Percentiles rank a stretch among this genome's conserved stretches.
These are phyloP conservation scores for Hiodon tergisus DNA, from an alignment of 2,113 vertebrate genomes.

Conservation along the genomic window DNA sequence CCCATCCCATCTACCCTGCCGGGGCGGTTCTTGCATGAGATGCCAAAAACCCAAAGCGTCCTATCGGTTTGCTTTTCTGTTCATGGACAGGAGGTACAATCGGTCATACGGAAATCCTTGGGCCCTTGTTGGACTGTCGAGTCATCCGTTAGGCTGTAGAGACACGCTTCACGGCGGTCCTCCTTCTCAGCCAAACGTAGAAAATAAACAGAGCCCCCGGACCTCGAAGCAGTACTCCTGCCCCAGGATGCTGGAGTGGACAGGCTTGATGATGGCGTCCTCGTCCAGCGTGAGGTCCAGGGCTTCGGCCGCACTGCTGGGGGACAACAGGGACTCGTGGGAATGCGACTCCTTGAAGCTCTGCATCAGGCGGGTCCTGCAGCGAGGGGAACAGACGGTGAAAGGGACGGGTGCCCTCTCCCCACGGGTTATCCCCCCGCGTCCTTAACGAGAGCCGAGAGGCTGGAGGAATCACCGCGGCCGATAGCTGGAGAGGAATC, in stretches of 20 bases:
- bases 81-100: too few relatives aligned
- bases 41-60: too few relatives aligned
- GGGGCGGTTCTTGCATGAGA: too few relatives aligned
- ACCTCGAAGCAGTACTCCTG: conserved; percentile 98
- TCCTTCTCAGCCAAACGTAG: background rate
- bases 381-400: conserved; percentile 2
- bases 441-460: background rate
- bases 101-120: too few relatives aligned
- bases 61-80: too few relatives aligned
- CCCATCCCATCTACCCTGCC: too few relatives aligned
- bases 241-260: conserved; percentile 92
- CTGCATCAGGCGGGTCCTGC: conserved; percentile 88
- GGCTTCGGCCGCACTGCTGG: conserved; percentile 87
- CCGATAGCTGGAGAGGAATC: too few relatives aligned
- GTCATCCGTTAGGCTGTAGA: too few relatives aligned
- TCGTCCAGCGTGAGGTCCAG: conserved; percentile 91
- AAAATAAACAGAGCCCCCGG: background rate
- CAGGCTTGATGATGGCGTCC: conserved; percentile 87
- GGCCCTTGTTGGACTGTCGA: too few relatives aligned
- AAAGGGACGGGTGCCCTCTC: background rate
- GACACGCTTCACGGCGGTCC: background rate
- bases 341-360: conserved; percentile 95
- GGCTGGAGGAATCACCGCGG: too few relatives aligned
- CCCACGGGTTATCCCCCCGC: background rate
- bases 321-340: conserved; percentile 88